Percentiles rank a stretch among this genome's conserved stretches.
Evolutionary conservation across 2,888 invertebrate species (phyloP).

Genomic region (Drosophila pullipes): DNA sequence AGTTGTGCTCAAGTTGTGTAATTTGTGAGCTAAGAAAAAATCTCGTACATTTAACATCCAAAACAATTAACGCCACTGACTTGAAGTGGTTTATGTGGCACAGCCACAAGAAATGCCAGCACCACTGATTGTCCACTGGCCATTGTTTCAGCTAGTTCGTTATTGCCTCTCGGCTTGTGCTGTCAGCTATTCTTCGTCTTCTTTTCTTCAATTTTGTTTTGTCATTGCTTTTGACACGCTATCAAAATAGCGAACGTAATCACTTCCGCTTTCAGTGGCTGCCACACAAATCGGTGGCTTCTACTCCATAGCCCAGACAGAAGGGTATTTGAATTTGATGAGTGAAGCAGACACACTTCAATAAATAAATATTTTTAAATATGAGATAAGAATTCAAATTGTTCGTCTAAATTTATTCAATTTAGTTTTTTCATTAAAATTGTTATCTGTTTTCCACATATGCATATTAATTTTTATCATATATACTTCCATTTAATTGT

Average conservation of each 20-base stretch:
- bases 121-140: slow-evolving; percentile 56
- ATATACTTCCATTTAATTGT: background rate
- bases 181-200: slow-evolving; percentile 14
- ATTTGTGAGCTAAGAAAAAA: background rate
- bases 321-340: background rate
- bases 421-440: background rate
- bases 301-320: background rate
- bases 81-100: slow-evolving; percentile 55
- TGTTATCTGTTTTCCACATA: background rate
- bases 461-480: background rate
- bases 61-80: slow-evolving; percentile 68
- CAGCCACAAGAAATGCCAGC: slow-evolving; percentile 8
- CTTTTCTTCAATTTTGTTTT: slow-evolving; percentile 23
- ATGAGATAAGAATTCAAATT: background rate
- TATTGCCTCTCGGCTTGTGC: slow-evolving; percentile 52
- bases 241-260: slow-evolving; percentile 76
- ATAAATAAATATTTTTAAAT: background rate
- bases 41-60: slow-evolving; percentile 20
- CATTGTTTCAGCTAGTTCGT: slow-evolving; percentile 75
- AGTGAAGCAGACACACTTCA: background rate
- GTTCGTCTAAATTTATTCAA: background rate
- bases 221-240: slow-evolving; percentile 66
- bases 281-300: slow-evolving; percentile 39
- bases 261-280: slow-evolving; percentile 71
- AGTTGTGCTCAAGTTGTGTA: background rate